Evolutionary conservation across 2,888 invertebrate species (phyloP).

Genomic region (Saturnia pavonia): DNA sequence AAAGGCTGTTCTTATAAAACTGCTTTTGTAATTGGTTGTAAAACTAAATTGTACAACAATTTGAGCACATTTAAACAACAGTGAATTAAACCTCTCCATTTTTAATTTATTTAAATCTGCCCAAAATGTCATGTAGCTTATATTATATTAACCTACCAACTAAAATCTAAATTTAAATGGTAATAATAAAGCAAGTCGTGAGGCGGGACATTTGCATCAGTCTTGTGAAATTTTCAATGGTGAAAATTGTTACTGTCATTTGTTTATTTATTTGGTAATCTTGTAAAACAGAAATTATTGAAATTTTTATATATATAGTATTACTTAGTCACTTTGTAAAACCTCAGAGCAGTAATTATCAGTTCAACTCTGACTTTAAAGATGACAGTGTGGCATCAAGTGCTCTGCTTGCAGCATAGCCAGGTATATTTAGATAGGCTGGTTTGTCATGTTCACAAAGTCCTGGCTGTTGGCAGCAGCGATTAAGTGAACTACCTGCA

Average conservation of each 20-base stretch:
- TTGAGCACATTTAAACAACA: constrained; percentile 58
- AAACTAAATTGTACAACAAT: constrained; percentile 45
- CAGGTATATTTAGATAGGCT: constrained; percentile 77
- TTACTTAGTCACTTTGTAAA: constrained; percentile 2
- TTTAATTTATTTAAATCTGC: constrained; percentile 47
- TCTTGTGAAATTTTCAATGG: constrained; percentile 80
- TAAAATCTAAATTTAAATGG: constrained; percentile 77
- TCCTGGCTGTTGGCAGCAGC: constrained; percentile 76
- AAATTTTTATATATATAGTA: constrained; percentile 18
- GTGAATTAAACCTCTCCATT: constrained; percentile 20
- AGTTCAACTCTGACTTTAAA: constrained; percentile 77
- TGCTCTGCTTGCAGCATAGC: constrained; percentile 71
- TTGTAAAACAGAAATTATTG: constrained; percentile 68
- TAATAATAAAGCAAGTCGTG: constrained; percentile 82
- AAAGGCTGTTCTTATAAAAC: constrained; percentile 45
- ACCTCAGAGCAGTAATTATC: constrained; percentile 42
- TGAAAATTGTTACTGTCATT: constrained; percentile 77
- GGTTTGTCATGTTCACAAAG: constrained; percentile 79
- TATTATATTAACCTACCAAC: constrained; percentile 67
- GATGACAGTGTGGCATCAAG: constrained; percentile 76
- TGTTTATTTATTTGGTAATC: constrained; percentile 78
- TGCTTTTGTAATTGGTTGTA: constrained; percentile 37
- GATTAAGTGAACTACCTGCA: constrained; percentile 47
- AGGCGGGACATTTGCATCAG: constrained; percentile 83
- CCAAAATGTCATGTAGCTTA: constrained; percentile 60